These are phyloP conservation scores for Porites cylindrica DNA, from an alignment of 92 coral and sea anemone genomes.

Conservation along the genomic window DNA sequence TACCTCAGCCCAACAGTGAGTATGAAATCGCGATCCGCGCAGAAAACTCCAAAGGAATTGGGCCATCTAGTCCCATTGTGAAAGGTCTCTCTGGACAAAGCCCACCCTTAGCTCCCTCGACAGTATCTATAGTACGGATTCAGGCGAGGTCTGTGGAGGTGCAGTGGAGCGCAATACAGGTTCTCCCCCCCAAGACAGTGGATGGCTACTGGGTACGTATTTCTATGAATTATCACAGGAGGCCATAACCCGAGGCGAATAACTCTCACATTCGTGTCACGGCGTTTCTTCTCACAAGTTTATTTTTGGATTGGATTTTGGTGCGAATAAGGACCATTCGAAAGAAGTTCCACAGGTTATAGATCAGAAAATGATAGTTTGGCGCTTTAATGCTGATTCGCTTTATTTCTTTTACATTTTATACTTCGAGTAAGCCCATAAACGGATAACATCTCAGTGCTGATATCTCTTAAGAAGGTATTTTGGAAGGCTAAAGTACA, in stretches of 20 bases:
- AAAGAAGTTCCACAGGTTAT: no score
- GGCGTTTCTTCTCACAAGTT: background rate
- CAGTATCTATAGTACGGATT: conserved; percentile 26
- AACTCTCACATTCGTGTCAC: background rate
- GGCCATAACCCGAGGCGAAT: background rate
- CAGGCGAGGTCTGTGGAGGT: conserved; percentile 37
- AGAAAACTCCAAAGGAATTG: conserved; percentile 36
- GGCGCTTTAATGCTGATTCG: no score
- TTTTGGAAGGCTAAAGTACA: no score
- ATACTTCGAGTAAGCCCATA: no score
- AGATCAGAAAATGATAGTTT: no score
- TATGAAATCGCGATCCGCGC: conserved; percentile 49
- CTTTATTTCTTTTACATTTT: no score
- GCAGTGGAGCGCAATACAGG: conserved; percentile 23
- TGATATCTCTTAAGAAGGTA: no score
- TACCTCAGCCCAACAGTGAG: conserved; percentile 27
- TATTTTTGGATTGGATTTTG: no score
- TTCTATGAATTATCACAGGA: background rate
- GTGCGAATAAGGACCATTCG: no score
- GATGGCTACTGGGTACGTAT: conserved; percentile 62
- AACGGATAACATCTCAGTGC: no score
- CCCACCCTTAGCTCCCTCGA: conserved; percentile 27
- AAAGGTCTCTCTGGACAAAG: conserved; percentile 57
- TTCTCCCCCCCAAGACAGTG: conserved; percentile 22
- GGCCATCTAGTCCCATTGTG: conserved; percentile 61